phyloP scores from a whole-genome alignment of 1,140 invertebrate species.

The Hypsibius dujardini region DNA sequence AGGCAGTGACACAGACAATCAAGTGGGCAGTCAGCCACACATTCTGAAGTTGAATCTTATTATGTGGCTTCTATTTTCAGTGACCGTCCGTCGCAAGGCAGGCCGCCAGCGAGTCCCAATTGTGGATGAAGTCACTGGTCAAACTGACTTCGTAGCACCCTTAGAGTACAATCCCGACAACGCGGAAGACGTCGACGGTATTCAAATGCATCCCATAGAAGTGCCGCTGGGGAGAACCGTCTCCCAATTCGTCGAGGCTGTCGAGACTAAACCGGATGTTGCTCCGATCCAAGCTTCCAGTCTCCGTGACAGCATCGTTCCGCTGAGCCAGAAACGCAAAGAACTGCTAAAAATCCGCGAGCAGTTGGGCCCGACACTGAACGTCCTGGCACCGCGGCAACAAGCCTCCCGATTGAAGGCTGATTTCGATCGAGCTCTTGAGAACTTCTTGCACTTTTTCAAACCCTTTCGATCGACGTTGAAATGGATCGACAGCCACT shows the following conservation, averaged over 20 bases:
- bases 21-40: no score
- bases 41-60: no score
- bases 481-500: background rate
- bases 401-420: no score
- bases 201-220: background rate
- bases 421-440: background rate
- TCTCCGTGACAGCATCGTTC: background rate
- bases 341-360: background rate
- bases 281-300: background rate
- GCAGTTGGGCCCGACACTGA: background rate
- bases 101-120: no score
- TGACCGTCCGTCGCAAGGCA: no score
- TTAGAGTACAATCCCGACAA: no score
- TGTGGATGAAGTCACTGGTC: no score
- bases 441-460: background rate
- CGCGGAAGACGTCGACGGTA: no score
- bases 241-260: background rate
- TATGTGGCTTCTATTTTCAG: no score
- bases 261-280: background rate
- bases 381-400: no score
- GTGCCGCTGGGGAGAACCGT: slow-evolving; percentile 2
- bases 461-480: background rate
- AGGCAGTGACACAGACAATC: no score
- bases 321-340: background rate
- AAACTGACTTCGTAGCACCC: no score